These are phyloP conservation scores for Nesometra sesokonis DNA, from an alignment of 35 echinoderm and acorn worm species.

Conservation along the genomic window DNA sequence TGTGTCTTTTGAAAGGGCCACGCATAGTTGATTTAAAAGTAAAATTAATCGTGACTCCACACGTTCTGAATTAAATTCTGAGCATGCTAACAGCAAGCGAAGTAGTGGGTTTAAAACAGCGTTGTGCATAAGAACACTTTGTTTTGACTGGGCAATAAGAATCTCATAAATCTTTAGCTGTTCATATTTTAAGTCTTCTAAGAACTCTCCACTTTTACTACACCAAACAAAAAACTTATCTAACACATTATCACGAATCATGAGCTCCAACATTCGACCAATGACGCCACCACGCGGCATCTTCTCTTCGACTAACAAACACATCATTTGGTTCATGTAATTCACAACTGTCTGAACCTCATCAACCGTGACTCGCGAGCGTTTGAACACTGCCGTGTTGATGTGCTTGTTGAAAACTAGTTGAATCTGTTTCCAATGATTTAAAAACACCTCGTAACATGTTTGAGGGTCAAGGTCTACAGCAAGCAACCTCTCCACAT, in stretches of 20 bases:
- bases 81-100: constrained; percentile 50
- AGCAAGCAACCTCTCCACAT: neutral
- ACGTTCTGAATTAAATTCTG: constrained; percentile 47
- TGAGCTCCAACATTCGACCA: constrained; percentile 57
- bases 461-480: constrained; percentile 8
- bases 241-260: constrained; percentile 55
- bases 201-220: constrained; percentile 36
- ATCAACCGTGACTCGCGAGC: constrained; percentile 39
- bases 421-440: constrained; percentile 54
- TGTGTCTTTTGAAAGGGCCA: constrained; percentile 66
- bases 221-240: constrained; percentile 82
- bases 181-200: constrained; percentile 73
- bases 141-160: constrained; percentile 67
- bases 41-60: constrained; percentile 70
- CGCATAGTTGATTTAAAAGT: constrained; percentile 78
- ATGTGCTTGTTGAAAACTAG: constrained; percentile 20
- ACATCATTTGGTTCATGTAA: constrained; percentile 83
- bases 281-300: constrained; percentile 38
- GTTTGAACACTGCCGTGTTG: constrained; percentile 21
- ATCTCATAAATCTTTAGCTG: constrained; percentile 75
- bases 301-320: constrained; percentile 69
- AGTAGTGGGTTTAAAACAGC: constrained; percentile 77
- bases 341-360: constrained; percentile 88
- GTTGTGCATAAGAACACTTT: constrained; percentile 69
- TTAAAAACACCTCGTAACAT: constrained; percentile 58